Evolutionary conservation across 2,888 invertebrate genomes (phyloP), one percentile per base, ranked within the genome.

Genomic region (Sinotaia quadrata): DNA sequence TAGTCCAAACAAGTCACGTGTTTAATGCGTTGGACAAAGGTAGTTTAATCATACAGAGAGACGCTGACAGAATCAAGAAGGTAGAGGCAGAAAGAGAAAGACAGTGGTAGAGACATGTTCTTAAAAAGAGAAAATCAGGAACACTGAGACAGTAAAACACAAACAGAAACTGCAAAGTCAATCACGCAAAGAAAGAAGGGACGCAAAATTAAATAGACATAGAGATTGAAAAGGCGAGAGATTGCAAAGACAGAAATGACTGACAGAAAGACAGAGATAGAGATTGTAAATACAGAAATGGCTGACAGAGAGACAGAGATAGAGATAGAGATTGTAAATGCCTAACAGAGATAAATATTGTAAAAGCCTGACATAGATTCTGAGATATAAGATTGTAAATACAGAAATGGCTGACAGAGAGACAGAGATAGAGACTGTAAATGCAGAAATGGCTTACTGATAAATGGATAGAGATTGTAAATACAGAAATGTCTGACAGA

Each of bases 161-260:
- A 49, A 4, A 49, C 8, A 49, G 49, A 49, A n/a, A n/a, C n/a
- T n/a, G n/a, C n/a, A n/a, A n/a, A n/a, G n/a, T n/a, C n/a, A n/a
- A n/a, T n/a, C n/a, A n/a, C n/a, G n/a, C n/a, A n/a, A n/a, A n/a
- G n/a, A 5, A 52, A 31, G 31, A 5, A 52, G 52, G 31, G 24
- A 52, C 15, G 31, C 3, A 52, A 31, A n/a, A 5, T 29, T 27
- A 52, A 27, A 52, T 27, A 52, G 52, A 52, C 29, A 52, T 8
- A 52, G 24, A 52, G 52, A 52, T 27, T 29, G 52, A 52, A 31
- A 52, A 12, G 31, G 24, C 27, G 52, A 52, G 24, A 52, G 27
- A 52, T 27, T 21, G 7, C n/a, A 4, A 49, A 4, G 24, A 24
- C n/a, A 4, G 24, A 4, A 49, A 24, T 21, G 49, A 49, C 8